Evolutionary conservation across 2,888 invertebrate genomes (phyloP).

Genomic region (Hydraecia micacea): DNA sequence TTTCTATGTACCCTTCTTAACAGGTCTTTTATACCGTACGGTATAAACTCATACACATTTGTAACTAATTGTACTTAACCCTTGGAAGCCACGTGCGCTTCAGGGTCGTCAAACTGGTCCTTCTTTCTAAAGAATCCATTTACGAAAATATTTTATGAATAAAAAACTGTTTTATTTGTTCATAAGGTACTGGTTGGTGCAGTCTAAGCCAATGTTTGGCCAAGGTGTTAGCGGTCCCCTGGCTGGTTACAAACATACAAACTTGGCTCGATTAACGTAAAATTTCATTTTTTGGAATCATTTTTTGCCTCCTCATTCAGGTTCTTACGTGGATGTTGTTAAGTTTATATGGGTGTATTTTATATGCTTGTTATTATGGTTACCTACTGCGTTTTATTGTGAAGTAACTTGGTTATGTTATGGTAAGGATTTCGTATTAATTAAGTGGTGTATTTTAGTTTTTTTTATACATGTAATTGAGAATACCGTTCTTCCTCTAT

Average conservation of each 20-base stretch:
- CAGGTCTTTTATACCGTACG: conserved; percentile 28
- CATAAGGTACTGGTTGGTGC: conserved; percentile 72
- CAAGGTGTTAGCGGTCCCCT: conserved; percentile 81
- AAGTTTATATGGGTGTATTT: conserved; percentile 20
- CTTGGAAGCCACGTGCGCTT: conserved; percentile 59
- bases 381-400: conserved; percentile 32
- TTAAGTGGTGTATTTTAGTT: conserved; percentile 22
- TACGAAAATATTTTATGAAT: conserved; percentile 69
- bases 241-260: conserved; percentile 77
- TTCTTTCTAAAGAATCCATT: conserved; percentile 64
- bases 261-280: conserved; percentile 70
- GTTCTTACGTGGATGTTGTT: conserved; percentile 37
- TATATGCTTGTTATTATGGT: conserved; percentile 29
- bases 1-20: conserved; percentile 26
- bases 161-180: conserved; percentile 68
- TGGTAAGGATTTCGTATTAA: conserved; percentile 24
- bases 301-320: conserved; percentile 57
- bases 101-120: conserved; percentile 63
- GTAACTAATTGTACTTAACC: conserved; percentile 56
- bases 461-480: neutral
- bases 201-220: conserved; percentile 80
- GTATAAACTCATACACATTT: conserved; percentile 38
- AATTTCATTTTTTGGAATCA: conserved; percentile 63
- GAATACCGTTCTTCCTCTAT: conserved; percentile 27
- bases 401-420: conserved; percentile 18